These are phyloP conservation scores for Bombyx mandarina DNA, from an alignment of 1,140 invertebrate genomes.

Conservation along the genomic window DNA sequence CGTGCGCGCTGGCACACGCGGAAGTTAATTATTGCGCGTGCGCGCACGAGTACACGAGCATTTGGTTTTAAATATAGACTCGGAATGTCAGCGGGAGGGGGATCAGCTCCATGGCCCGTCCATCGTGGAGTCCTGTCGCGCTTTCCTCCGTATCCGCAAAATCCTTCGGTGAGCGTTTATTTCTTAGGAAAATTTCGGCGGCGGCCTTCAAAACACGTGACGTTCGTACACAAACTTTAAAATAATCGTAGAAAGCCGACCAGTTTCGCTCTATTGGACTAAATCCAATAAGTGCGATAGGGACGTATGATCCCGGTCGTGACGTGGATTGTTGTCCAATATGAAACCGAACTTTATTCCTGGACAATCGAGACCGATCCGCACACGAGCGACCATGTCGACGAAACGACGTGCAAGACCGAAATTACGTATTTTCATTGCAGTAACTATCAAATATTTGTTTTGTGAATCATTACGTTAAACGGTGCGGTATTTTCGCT, in stretches of 20 bases:
- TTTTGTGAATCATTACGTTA: conserved; percentile 28
- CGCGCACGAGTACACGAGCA: conserved; percentile 60
- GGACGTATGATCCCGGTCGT: conserved; percentile 46
- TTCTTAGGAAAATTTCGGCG: conserved; percentile 31
- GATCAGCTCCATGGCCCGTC: conserved; percentile 78
- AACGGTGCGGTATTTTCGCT: conserved; percentile 18
- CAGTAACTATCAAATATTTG: conserved; percentile 57
- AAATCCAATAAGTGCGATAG: conserved; percentile 59
- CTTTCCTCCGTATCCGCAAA: conserved; percentile 52
- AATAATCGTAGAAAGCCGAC: conserved; percentile 48
- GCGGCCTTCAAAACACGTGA: conserved; percentile 39
- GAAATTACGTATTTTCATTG: conserved; percentile 51
- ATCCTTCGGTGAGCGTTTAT: conserved; percentile 59
- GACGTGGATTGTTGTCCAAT: conserved; percentile 50
- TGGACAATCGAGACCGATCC: conserved; percentile 29
- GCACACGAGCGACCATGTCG: conserved; percentile 40
- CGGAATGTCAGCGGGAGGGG: conserved; percentile 69
- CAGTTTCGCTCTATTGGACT: conserved; percentile 56
- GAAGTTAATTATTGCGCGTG: conserved; percentile 64
- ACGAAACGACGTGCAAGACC: conserved; percentile 46
- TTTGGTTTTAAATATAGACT: conserved; percentile 59
- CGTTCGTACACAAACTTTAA: conserved; percentile 57
- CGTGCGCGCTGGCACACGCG: conserved; percentile 61
- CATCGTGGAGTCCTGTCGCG: conserved; percentile 75
- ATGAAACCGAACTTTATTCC: conserved; percentile 51